A percentile compares a stretch with the other conserved stretches of the same genome.
phyloP scores from a whole-genome alignment of 2,888 invertebrate genomes.

The Zygothrica quintamaculata region DNA sequence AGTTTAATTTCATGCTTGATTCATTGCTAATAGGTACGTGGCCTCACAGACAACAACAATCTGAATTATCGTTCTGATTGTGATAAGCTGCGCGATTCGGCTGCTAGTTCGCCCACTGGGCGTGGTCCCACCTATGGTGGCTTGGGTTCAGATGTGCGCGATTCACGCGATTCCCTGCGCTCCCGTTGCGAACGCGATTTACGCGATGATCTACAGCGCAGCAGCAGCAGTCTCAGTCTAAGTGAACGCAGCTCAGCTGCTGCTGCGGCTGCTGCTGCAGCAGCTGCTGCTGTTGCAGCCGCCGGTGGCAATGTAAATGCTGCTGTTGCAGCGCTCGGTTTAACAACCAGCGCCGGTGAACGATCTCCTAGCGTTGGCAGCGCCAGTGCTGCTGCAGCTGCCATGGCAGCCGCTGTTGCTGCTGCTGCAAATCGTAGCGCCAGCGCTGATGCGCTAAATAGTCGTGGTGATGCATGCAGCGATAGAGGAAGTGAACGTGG shows the following conservation, averaged over 20 bases:
- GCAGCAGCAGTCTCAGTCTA: constrained; percentile 82
- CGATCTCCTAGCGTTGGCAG: constrained; percentile 84
- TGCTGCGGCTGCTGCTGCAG: constrained; percentile 80
- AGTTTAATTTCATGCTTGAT: too few relatives aligned
- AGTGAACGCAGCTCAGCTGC: constrained; percentile 82
- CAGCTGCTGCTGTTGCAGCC: constrained; percentile 78
- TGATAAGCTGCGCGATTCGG: constrained; percentile 84
- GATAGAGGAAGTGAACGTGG: constrained; percentile 77
- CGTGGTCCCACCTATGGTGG: constrained; percentile 64
- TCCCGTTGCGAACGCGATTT: constrained; percentile 82
- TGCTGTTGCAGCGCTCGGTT: constrained; percentile 81
- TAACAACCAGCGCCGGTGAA: constrained; percentile 78
- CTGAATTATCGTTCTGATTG: constrained; percentile 84
- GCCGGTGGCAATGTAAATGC: constrained; percentile 79
- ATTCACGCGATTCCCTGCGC: constrained; percentile 78
- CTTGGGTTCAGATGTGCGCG: constrained; percentile 70
- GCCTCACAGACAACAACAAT: constrained; percentile 93
- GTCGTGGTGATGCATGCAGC: constrained; percentile 72
- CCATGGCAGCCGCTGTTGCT: constrained; percentile 78
- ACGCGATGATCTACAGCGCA: constrained; percentile 83
- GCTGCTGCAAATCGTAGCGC: constrained; percentile 79
- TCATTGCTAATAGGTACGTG: constrained; percentile 86
- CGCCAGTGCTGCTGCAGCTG: constrained; percentile 80
- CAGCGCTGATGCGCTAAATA: constrained; percentile 73
- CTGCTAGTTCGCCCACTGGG: constrained; percentile 83